phyloP scores from a whole-genome alignment of 1,140 invertebrate species.

The Microplitis demolitor region DNA sequence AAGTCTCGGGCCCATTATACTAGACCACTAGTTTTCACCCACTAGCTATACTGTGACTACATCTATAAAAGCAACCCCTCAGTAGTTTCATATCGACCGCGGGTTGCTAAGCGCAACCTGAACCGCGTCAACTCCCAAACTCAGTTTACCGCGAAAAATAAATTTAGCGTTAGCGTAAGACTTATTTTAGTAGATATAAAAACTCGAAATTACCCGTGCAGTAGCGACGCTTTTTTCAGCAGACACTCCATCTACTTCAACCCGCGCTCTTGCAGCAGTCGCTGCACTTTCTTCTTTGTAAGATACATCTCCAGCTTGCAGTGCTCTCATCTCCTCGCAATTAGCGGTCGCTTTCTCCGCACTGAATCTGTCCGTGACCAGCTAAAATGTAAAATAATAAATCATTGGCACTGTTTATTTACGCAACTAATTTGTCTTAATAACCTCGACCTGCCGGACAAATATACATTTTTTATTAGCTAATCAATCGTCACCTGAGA shows the following conservation, averaged over 20 bases:
- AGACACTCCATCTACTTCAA: slow-evolving; percentile 77
- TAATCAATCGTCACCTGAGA: slow-evolving; percentile 22
- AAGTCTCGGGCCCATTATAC: too few species aligned
- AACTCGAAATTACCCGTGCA: slow-evolving; percentile 66
- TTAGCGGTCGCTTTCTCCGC: slow-evolving; percentile 79
- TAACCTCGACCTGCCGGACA: slow-evolving; percentile 3
- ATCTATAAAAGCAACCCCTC: background rate
- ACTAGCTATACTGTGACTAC: too few species aligned
- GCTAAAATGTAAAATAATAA: slow-evolving; percentile 43
- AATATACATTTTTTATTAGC: background rate
- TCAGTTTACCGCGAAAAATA: slow-evolving; percentile 42
- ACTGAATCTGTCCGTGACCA: slow-evolving; percentile 81
- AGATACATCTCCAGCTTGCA: slow-evolving; percentile 79
- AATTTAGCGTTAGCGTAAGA: background rate
- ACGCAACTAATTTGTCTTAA: background rate
- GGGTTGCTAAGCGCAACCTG: background rate
- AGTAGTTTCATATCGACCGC: background rate
- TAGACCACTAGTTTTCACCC: too few species aligned
- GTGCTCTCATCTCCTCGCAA: slow-evolving; percentile 75
- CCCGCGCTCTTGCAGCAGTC: slow-evolving; percentile 65
- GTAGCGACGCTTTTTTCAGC: slow-evolving; percentile 77
- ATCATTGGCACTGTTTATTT: background rate
- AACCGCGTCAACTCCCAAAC: background rate
- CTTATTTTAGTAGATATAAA: too few species aligned
- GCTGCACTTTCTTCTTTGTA: slow-evolving; percentile 75